Base-by-base conservation (phyloP, 2,797 vertebrate genomes). In the Otolemur crassicaudatus region DNA sequence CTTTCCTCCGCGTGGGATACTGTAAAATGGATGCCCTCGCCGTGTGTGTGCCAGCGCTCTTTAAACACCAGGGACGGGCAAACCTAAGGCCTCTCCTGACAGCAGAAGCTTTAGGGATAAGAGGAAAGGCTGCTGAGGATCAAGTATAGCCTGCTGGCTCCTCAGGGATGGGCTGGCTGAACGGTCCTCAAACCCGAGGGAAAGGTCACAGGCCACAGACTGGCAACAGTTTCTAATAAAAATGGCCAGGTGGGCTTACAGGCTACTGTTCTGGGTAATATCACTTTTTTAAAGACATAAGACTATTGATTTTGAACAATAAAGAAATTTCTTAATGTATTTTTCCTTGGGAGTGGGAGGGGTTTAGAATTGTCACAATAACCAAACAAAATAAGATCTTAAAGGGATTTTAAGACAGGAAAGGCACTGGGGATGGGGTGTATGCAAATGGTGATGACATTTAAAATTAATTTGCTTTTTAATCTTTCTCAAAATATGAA, bases 31-130 rank as follows among this genome's bases (percentile, higher is more conserved):
- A 81, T 81, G 53, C 91, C 79, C 14, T 8, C 19, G 22, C 86
- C 2, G 11, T 0, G 25, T 58, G 61, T 16, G 92, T 92, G 25
- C 75, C 27, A 0, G 34, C 5, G 87, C 61, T 72, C 97, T 85
- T 43, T 49, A 93, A 97, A 97, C 79, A 95, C 88, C 25, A 0
- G 49, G 29, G n/a, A 23, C 5, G 19, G 1, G 22, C 10, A 58
- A 43, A 61, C 88, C 13, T 0, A 0, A 43, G 8, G 40, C 88
- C 85, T 75, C 70, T 70, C 61, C 86, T 14, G 34, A 10, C 34
- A 34, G 81, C 75, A 49, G 11, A 34, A 88, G 53, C 49, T 53
- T 53, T 25, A 49, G 90, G 27, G 92, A 22, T 29, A 4, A 11
- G 29, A 2, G 0, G 56, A 65, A 29, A 0, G 40, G 11, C 1